Base-by-base conservation (phyloP, 2,797 vertebrate species). In the Gallinago stenura region DNA sequence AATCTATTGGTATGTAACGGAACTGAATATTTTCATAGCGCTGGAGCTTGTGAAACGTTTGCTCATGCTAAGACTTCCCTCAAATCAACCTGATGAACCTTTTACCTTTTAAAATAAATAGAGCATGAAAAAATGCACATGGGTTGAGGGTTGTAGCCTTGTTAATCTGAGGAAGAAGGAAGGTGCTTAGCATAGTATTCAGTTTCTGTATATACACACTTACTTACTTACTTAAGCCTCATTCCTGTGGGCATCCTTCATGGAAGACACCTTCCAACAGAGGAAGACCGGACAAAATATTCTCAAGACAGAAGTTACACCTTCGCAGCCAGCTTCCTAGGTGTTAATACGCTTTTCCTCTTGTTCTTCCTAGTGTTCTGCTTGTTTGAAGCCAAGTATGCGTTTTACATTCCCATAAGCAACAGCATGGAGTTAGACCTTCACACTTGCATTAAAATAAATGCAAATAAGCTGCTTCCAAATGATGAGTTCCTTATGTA, bases 31-130 rank as follows among this genome's bases (percentile, higher is more conserved):
- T 66, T 88, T 72, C 37, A 54, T 89, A 83, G 78, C 2, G 1
- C 21, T 51, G 62, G 69, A 91, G 60, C 51, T 60, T 71, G 69
- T 61, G 37, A 85, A 93, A 48, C 39, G 8, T 26, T 89, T 92
- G n/a, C 48, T 71, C 6, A 2, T 83, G 51, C 51, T 35, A 5
- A 91, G 26, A 81, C 26, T 33, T 66, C 77, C 50, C 16, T 91
- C 64, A 78, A 33, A 81, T 87, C 65, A 65, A 46, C 56, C 66
- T 87, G 45, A 43, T 77, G 18, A 94, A 31, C 54, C 51, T 81
- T 72, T 70, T 82, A 70, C 39, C 50, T 84, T 95, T 87, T 39
- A 15, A 86, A 93, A 77, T 89, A 95, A 87, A 39, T 73, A 90
- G 60, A 77, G 41, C 64, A 46, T 91, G 39, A 37, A 91, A 73